Conservation (phyloP, 2,888 invertebrate species). For the Invenusta paracnida region DNA sequence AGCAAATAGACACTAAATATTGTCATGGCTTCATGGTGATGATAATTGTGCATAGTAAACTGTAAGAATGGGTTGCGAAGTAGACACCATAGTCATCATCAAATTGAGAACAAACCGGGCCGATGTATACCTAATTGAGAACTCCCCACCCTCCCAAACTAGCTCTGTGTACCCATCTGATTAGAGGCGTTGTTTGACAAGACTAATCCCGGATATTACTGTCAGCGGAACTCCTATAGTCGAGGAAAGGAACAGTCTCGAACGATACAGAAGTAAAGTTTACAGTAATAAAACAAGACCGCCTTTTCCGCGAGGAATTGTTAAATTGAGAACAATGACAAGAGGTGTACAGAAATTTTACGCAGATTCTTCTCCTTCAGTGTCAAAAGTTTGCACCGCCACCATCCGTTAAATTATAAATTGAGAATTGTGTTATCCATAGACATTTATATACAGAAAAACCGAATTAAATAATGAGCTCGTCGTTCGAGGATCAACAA, state of each 20-base stretch:
- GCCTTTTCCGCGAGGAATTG: neutral
- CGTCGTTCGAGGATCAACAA: neutral
- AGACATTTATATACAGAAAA: neutral
- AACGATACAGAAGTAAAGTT: too few species aligned
- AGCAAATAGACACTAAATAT: conserved; percentile 9
- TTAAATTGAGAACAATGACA: neutral
- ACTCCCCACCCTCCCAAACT: too few species aligned
- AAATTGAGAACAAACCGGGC: neutral
- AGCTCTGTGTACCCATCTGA: neutral
- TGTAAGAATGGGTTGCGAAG: too few species aligned
- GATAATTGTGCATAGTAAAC: too few species aligned
- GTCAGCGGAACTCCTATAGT: too few species aligned
- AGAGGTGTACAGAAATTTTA: neutral
- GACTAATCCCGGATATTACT: neutral
- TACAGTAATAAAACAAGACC: conserved; percentile 6
- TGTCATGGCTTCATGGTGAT: neutral
- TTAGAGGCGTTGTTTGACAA: neutral
- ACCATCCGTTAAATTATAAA: neutral
- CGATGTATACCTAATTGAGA: too few species aligned
- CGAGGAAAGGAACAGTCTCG: too few species aligned
- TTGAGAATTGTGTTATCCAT: neutral
- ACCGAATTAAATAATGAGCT: neutral
- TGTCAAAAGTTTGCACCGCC: too few species aligned
- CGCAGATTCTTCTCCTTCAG: neutral
- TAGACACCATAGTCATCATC: neutral